Conservation (phyloP, 2,113 vertebrate species). For the Scomber scombrus region DNA sequence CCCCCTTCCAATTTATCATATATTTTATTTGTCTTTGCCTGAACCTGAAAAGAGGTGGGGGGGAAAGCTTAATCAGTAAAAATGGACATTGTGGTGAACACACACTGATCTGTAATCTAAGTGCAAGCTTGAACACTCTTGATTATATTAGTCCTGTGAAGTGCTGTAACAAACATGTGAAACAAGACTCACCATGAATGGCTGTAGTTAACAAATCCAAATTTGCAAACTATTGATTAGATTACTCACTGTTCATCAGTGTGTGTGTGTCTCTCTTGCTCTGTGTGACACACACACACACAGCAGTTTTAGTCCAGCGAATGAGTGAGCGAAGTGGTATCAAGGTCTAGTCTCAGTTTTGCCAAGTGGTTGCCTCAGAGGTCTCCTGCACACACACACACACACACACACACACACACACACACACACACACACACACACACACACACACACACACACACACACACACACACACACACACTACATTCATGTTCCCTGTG, state of each 20-base stretch:
- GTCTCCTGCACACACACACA: constrained; percentile 10
- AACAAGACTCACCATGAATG: constrained; percentile 16
- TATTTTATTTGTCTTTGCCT: constrained; percentile 72
- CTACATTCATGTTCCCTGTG: not conserved
- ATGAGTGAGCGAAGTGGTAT: not conserved
- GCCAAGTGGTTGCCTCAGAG: constrained; percentile 21
- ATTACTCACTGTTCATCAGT: constrained; percentile 18
- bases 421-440: not conserved
- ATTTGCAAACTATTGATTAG: constrained; percentile 59
- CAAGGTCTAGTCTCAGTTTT: constrained; percentile 1
- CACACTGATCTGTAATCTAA: constrained; percentile 45
- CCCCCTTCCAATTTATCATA: constrained; percentile 58
- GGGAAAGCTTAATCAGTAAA: constrained; percentile 54
- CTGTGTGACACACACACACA: not conserved
- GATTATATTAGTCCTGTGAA: constrained; percentile 38
- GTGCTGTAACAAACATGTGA: constrained; percentile 28
- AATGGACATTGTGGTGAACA: constrained; percentile 49
- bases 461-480: not conserved
- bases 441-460: constrained; percentile 13
- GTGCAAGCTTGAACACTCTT: constrained; percentile 37
- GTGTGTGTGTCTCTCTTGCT: not conserved
- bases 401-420: not conserved
- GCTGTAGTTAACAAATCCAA: constrained; percentile 29
- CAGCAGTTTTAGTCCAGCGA: not conserved
- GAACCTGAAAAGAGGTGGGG: constrained; percentile 55